A percentile compares a stretch with the other conserved stretches of the same genome.
phyloP scores from a whole-genome alignment of 2,888 invertebrate species.

The Pollenia griseotomentosa region DNA sequence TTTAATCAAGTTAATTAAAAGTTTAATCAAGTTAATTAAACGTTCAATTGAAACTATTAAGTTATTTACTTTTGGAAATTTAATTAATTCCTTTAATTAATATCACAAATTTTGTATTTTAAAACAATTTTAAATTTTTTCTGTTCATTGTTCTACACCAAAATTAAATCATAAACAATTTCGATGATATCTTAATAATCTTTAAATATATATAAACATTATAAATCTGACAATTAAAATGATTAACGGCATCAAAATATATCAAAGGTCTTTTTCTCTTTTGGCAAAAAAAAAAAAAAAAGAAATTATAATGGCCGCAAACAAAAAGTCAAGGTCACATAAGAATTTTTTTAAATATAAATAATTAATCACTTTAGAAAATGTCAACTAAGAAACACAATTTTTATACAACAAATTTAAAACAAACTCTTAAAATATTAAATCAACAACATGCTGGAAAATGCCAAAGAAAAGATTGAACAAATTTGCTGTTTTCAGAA shows the following conservation, averaged over 20 bases:
- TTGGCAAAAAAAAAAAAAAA: neutral
- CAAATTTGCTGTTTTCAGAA: neutral
- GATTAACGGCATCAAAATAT: slow-evolving; percentile 48
- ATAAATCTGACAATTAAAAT: slow-evolving; percentile 61
- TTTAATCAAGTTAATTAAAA: too few species aligned
- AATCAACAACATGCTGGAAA: neutral
- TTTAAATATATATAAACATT: slow-evolving; percentile 21
- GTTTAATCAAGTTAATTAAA: too few species aligned
- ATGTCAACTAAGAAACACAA: neutral
- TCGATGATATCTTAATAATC: slow-evolving; percentile 27
- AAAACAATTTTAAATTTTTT: too few species aligned
- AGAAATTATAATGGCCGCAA: neutral
- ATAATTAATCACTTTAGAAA: slow-evolving; percentile 7
- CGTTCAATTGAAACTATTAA: too few species aligned
- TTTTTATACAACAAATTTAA: neutral
- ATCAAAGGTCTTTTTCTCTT: slow-evolving; percentile 6
- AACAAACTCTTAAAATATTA: neutral
- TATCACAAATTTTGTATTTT: too few species aligned
- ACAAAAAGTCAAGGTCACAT: slow-evolving; percentile 36
- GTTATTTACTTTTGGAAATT: too few species aligned
- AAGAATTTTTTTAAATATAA: slow-evolving; percentile 21
- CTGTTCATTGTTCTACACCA: neutral
- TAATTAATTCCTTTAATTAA: too few species aligned
- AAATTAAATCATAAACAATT: slow-evolving; percentile 10
- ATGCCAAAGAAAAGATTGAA: too few species aligned